These are phyloP conservation scores for Mus spicilegus DNA, from an alignment of 2,113 vertebrate genomes.

Conservation along the genomic window DNA sequence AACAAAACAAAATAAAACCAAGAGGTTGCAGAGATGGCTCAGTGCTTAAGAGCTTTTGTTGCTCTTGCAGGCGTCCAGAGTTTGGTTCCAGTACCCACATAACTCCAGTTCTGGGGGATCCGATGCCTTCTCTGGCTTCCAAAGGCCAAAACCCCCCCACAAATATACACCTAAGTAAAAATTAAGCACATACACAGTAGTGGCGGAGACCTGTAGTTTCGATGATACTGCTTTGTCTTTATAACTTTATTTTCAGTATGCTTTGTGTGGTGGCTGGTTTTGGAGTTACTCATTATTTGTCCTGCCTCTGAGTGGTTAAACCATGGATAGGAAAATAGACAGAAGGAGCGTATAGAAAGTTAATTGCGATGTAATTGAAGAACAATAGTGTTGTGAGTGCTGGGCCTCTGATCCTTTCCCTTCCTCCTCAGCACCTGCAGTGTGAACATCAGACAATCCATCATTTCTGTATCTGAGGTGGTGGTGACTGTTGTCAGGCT, in stretches of 20 bases:
- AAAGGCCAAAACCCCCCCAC: background rate
- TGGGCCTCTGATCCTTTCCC: background rate
- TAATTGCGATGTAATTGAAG: background rate
- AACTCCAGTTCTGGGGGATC: too few species aligned
- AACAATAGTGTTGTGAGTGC: background rate
- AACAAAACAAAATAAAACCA: background rate
- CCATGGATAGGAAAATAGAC: background rate
- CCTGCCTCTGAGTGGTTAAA: background rate
- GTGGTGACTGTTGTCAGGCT: background rate
- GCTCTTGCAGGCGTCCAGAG: background rate
- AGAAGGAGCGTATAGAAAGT: background rate
- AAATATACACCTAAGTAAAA: background rate
- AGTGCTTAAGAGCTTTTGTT: background rate
- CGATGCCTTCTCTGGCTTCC: background rate
- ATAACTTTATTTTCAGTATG: background rate
- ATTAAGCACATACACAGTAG: background rate
- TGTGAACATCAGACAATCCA: constrained; percentile 8
- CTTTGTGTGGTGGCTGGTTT: background rate
- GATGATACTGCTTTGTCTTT: background rate
- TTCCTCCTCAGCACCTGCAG: background rate
- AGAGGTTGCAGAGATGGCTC: background rate
- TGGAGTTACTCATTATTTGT: background rate
- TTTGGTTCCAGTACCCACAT: background rate
- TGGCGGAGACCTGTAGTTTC: background rate
- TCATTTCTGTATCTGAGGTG: background rate